These are phyloP conservation scores for Syncerus caffer DNA, from an alignment of 2,797 vertebrate genomes.

Conservation along the genomic window DNA sequence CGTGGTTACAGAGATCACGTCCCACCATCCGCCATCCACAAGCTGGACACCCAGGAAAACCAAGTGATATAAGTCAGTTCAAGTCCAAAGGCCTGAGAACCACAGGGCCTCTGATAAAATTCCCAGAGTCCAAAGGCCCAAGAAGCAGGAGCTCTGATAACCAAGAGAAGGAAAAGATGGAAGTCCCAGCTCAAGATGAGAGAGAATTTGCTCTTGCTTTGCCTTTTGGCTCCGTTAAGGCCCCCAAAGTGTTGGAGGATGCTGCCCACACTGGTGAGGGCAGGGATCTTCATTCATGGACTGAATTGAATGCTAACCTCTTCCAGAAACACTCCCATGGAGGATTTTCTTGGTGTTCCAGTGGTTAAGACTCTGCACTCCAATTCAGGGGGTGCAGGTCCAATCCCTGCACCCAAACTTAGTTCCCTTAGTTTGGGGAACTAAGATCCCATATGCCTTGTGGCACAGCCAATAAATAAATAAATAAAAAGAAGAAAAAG, in stretches of 20 bases:
- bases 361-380: not conserved
- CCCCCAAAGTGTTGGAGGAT: not conserved
- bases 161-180: not conserved
- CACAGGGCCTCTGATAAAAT: not conserved
- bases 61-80: not conserved
- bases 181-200: not conserved
- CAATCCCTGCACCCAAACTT: not conserved
- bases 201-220: not conserved
- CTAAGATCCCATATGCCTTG: not conserved
- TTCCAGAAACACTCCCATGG: not conserved
- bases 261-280: not conserved
- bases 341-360: not conserved
- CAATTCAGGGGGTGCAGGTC: not conserved
- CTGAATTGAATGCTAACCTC: not conserved
- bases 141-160: not conserved
- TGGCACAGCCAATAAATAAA: not conserved
- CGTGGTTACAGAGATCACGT: fast-evolving
- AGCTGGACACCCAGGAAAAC: not conserved
- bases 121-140: not conserved
- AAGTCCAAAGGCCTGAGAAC: not conserved
- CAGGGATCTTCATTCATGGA: not conserved
- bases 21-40: not conserved
- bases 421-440: not conserved
- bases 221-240: not conserved
- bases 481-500: not conserved